These are phyloP conservation scores for Myxocyprinus asiaticus DNA, from an alignment of 2,113 vertebrate genomes.

Conservation along the genomic window DNA sequence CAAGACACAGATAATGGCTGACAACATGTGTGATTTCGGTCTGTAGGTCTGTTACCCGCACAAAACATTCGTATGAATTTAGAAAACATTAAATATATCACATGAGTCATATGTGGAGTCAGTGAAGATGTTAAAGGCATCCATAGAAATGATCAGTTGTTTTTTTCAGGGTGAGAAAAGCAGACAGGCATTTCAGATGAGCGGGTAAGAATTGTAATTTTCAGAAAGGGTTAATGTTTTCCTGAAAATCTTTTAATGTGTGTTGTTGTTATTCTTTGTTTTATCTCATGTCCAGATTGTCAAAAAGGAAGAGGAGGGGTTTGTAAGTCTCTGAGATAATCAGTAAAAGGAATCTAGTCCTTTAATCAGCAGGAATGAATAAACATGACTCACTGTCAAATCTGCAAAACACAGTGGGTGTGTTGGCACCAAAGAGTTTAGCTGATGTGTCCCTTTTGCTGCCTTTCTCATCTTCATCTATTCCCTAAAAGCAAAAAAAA, in stretches of 20 bases:
- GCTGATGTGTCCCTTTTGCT: conserved; percentile 76
- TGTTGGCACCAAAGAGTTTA: conserved; percentile 89
- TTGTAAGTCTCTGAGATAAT: conserved; percentile 26
- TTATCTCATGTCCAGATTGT: conserved; percentile 26
- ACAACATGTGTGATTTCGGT: too few relatives aligned
- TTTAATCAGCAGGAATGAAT: conserved; percentile 57
- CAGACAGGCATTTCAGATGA: too few relatives aligned
- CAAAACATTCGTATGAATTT: too few relatives aligned
- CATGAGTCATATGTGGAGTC: too few relatives aligned
- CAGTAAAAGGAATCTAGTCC: conserved; percentile 33
- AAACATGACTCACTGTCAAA: conserved; percentile 84
- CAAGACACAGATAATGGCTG: too few relatives aligned
- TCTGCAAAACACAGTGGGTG: conserved; percentile 91
- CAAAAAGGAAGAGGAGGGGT: conserved; percentile 52
- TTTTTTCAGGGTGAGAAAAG: too few relatives aligned
- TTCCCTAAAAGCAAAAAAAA: conserved; percentile 78
- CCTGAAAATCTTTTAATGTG: not conserved
- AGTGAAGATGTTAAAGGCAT: too few relatives aligned
- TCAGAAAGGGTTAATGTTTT: too few relatives aligned
- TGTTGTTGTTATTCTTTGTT: not conserved
- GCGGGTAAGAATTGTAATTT: too few relatives aligned
- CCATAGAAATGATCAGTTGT: too few relatives aligned
- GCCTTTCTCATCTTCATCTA: conserved; percentile 85
- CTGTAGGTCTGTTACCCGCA: too few relatives aligned
- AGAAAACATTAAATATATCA: too few relatives aligned